Evolutionary conservation across 2,113 vertebrate genomes (phyloP).

Genomic region (Plecotus auritus): DNA sequence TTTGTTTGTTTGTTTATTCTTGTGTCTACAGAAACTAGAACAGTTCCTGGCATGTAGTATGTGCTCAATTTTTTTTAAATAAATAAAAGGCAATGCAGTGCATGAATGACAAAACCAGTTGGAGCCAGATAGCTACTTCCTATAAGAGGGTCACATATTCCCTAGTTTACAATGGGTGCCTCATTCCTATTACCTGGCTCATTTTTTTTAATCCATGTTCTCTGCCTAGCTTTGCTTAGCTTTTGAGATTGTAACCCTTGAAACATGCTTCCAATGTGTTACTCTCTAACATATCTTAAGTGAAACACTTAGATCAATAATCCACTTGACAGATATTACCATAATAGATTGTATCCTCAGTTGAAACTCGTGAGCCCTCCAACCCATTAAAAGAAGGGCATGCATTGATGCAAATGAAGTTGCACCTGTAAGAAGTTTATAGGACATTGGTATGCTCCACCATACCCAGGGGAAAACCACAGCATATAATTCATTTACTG

Average conservation of each 20-base stretch:
- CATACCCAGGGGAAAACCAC: neutral
- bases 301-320: neutral
- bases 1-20: neutral
- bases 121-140: neutral
- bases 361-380: neutral
- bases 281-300: neutral
- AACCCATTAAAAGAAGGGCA: neutral
- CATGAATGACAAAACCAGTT: neutral
- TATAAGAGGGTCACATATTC: neutral
- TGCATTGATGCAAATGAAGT: neutral
- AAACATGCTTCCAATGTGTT: neutral
- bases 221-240: neutral
- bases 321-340: neutral
- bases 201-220: neutral
- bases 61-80: neutral
- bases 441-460: neutral
- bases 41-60: neutral
- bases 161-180: neutral
- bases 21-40: neutral
- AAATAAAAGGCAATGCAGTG: neutral
- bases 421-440: neutral
- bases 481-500: neutral
- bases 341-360: neutral
- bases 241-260: neutral
- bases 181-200: neutral